These are phyloP conservation scores for Hydrozoanthus gracilis DNA, from an alignment of 92 coral and sea anemone species.

Conservation along the genomic window DNA sequence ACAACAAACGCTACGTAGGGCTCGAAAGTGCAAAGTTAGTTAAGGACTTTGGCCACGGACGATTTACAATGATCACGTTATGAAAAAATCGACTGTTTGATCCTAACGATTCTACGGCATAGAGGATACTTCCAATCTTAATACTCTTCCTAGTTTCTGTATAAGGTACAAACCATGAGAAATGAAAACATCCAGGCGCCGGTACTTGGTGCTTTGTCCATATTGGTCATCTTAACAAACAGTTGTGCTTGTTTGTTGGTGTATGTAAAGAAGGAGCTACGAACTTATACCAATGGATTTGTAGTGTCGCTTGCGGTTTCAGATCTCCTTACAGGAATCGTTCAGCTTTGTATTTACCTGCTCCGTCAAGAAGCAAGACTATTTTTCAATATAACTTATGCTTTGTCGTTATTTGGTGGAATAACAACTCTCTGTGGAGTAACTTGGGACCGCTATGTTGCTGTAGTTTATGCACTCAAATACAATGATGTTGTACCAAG, in stretches of 20 bases:
- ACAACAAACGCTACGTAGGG: no score
- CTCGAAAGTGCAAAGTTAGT: no score
- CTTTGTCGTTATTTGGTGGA: slow-evolving; percentile 40
- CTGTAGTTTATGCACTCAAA: slow-evolving; percentile 13
- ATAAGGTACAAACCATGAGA: background rate
- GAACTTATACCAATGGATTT: slow-evolving; percentile 38
- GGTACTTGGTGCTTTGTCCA: slow-evolving; percentile 15
- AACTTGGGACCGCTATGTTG: slow-evolving; percentile 42
- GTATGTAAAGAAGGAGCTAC: slow-evolving; percentile 22
- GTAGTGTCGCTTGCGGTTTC: slow-evolving; percentile 46
- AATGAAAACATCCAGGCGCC: slow-evolving; percentile 1
- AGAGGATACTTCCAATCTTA: background rate
- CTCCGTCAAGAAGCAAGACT: slow-evolving; percentile 25
- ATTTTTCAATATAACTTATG: slow-evolving; percentile 41
- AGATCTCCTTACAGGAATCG: slow-evolving; percentile 31
- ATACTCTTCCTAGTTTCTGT: background rate
- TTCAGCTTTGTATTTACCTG: slow-evolving; percentile 38
- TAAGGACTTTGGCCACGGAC: no score
- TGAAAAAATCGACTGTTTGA: background rate
- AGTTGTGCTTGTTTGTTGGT: slow-evolving; percentile 34
- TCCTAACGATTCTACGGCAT: background rate
- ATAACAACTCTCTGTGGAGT: slow-evolving; percentile 40
- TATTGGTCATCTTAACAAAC: slow-evolving; percentile 18
- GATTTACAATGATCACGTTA: background rate
- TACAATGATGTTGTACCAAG: slow-evolving; percentile 17